These are phyloP conservation scores for western clawed frog (Xenopus tropicalis) DNA, from an alignment of 2,113 vertebrate genomes.

Conservation along the genomic window DNA sequence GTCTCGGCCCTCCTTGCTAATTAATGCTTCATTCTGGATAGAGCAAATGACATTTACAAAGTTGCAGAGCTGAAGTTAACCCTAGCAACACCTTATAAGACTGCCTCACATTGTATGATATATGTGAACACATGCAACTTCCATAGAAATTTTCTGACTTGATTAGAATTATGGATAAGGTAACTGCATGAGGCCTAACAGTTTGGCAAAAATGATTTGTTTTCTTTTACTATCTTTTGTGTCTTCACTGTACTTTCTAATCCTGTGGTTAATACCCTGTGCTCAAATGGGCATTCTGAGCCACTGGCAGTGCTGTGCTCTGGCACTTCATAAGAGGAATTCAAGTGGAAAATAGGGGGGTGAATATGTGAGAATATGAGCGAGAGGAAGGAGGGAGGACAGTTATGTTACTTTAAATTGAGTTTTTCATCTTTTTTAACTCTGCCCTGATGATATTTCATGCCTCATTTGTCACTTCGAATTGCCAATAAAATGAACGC, in stretches of 20 bases:
- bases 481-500: constrained; percentile 43
- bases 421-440: constrained; percentile 29
- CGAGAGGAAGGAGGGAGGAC: neutral
- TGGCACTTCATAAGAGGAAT: neutral
- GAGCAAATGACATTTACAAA: constrained; percentile 26
- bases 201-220: too few relatives aligned
- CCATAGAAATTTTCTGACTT: too few relatives aligned
- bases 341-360: neutral
- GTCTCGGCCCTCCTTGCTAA: constrained; percentile 16
- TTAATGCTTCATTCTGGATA: constrained; percentile 29
- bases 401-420: constrained; percentile 34
- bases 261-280: too few relatives aligned
- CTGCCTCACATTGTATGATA: too few relatives aligned
- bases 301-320: neutral
- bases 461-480: constrained; percentile 38
- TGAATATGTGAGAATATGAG: too few relatives aligned
- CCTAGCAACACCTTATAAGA: neutral
- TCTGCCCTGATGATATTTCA: constrained; percentile 40
- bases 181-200: too few relatives aligned
- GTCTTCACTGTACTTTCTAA: too few relatives aligned
- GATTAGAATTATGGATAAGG: too few relatives aligned
- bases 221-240: too few relatives aligned
- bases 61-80: constrained; percentile 13
- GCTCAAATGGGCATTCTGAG: neutral
- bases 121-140: too few relatives aligned